A percentile compares a stretch with the other conserved stretches of the same genome.
phyloP scores from a whole-genome alignment of 2,888 invertebrate species.

The Lasioglossum vierecki region DNA sequence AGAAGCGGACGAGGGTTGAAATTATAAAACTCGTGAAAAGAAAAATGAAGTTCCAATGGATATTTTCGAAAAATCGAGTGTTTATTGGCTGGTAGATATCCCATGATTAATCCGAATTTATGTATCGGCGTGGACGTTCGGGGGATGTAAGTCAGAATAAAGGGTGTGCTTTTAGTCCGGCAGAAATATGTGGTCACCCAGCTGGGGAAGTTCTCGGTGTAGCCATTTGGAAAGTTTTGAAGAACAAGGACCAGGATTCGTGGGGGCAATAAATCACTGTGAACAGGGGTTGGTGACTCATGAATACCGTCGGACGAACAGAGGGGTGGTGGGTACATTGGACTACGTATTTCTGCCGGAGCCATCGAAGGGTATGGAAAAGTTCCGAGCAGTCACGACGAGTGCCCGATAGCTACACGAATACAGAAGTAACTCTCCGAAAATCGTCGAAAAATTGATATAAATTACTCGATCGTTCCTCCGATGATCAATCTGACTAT shows the following conservation, averaged over 20 bases:
- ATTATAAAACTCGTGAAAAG: no score
- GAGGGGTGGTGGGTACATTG: conserved; percentile 5
- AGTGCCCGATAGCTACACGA: conserved; percentile 14
- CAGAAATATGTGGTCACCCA: conserved; percentile 21
- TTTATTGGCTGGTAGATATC: background rate
- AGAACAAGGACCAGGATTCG: conserved; percentile 29
- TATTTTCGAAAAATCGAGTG: background rate
- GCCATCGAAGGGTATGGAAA: conserved; percentile 20
- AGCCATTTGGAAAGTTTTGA: conserved; percentile 33
- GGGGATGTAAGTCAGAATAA: background rate
- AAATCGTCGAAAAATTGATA: conserved; percentile 17
- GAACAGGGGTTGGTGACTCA: conserved; percentile 38
- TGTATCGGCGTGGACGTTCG: background rate
- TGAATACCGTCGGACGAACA: conserved; percentile 23
- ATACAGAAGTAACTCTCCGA: conserved; percentile 1
- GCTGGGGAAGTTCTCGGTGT: conserved; percentile 24
- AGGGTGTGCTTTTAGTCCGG: conserved; percentile 11
- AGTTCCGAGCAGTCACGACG: conserved; percentile 18
- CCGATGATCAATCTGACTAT: background rate
- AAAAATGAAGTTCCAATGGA: background rate
- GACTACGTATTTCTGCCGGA: conserved; percentile 15
- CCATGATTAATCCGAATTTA: background rate
- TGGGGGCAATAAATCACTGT: conserved; percentile 29
- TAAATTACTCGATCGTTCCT: background rate
- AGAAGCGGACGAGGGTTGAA: background rate